Conservation (phyloP, 2,113 vertebrate genomes). For the Picathartes gymnocephalus region DNA sequence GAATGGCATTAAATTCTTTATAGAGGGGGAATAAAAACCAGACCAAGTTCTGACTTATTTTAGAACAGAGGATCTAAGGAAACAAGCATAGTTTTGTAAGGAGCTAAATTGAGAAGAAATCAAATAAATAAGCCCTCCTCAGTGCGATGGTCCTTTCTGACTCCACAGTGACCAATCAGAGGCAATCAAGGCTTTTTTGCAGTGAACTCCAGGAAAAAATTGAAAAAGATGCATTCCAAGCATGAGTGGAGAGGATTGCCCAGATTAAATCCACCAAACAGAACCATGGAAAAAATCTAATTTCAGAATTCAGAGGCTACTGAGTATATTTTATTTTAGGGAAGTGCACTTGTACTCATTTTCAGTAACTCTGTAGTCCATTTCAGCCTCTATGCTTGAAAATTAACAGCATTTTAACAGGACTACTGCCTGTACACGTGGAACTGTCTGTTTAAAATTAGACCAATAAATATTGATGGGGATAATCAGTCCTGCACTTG, state of each 20-base stretch:
- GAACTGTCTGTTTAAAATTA: slow-evolving; percentile 64
- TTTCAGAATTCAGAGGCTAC: slow-evolving; percentile 54
- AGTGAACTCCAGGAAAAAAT: not conserved
- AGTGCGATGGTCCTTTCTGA: not conserved
- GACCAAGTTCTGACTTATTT: not conserved
- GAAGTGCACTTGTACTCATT: slow-evolving; percentile 61
- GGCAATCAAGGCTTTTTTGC: not conserved
- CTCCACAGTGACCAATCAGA: not conserved
- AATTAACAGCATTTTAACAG: slow-evolving; percentile 69
- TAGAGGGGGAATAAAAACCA: not conserved
- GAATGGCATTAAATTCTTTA: not conserved
- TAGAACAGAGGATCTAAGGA: not conserved
- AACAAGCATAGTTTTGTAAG: not conserved
- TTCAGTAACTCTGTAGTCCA: slow-evolving; percentile 63
- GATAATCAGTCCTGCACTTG: slow-evolving; percentile 66
- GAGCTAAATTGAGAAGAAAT: not conserved
- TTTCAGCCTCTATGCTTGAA: slow-evolving; percentile 62
- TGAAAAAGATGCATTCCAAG: slow-evolving; percentile 8
- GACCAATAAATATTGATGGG: slow-evolving; percentile 67
- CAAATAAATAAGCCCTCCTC: not conserved
- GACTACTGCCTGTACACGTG: slow-evolving; percentile 39
- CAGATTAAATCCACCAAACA: slow-evolving; percentile 56
- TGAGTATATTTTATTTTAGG: slow-evolving; percentile 62
- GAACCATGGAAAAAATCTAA: slow-evolving; percentile 44
- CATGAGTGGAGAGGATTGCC: slow-evolving; percentile 9